Percentiles rank a stretch among this genome's conserved stretches.
phyloP scores from a whole-genome alignment of 2,797 vertebrate species.

The Clarias platycephalus region DNA sequence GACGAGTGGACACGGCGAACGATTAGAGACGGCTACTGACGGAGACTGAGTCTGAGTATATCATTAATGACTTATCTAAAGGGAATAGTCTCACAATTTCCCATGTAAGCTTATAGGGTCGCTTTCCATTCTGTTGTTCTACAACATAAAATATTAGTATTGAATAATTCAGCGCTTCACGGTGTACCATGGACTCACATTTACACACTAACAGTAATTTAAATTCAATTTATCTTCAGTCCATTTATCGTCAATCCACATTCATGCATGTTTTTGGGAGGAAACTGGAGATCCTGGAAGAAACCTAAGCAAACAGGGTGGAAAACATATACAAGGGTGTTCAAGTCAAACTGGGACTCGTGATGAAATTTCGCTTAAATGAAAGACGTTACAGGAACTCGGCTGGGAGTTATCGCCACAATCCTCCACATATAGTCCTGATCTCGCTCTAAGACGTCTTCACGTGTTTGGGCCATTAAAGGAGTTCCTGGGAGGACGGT shows the following conservation, averaged over 20 bases:
- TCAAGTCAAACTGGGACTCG: no score
- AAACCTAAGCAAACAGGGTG: not conserved
- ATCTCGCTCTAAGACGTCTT: no score
- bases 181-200: not conserved
- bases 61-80: slow-evolving; percentile 34
- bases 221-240: no score
- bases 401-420: no score
- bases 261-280: not conserved
- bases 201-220: not conserved
- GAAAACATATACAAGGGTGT: not conserved
- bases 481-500: no score
- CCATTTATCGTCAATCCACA: no score
- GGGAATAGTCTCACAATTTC: no score
- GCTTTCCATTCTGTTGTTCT: not conserved
- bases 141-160: not conserved
- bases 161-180: not conserved
- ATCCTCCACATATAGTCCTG: no score
- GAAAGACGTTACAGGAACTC: no score
- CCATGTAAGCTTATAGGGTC: slow-evolving; percentile 15
- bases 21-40: slow-evolving; percentile 29
- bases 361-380: no score
- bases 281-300: not conserved
- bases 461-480: no score
- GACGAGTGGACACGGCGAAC: slow-evolving; percentile 27
- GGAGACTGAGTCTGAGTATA: slow-evolving; percentile 14